A percentile compares a stretch with the other conserved stretches of the same genome.
These are phyloP conservation scores for Pampusana beccarii DNA, from an alignment of 2,113 vertebrate species.

Conservation along the genomic window DNA sequence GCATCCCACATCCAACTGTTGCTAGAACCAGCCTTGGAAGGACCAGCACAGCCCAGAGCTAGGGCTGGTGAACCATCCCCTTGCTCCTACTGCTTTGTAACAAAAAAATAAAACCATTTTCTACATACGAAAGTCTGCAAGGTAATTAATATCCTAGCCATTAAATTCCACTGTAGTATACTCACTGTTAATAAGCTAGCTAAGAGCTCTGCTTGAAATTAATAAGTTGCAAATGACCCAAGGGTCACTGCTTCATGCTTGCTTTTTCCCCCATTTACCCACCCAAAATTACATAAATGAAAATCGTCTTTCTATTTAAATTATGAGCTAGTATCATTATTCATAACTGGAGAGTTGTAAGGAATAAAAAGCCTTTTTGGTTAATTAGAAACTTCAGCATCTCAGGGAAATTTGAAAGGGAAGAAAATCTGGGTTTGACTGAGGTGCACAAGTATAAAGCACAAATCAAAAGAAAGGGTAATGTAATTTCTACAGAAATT, in stretches of 20 bases:
- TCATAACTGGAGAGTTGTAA: slow-evolving; percentile 67
- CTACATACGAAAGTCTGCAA: slow-evolving; percentile 2
- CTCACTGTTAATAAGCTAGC: slow-evolving; percentile 62
- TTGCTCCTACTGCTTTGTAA: neutral
- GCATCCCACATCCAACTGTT: neutral
- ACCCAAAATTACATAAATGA: slow-evolving; percentile 22
- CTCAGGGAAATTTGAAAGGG: neutral
- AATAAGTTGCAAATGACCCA: slow-evolving; percentile 78
- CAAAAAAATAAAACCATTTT: slow-evolving; percentile 15
- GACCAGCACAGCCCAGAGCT: neutral
- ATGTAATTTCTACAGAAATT: neutral
- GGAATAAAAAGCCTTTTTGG: slow-evolving; percentile 56
- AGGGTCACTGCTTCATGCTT: slow-evolving; percentile 54
- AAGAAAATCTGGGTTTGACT: neutral
- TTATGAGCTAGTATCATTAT: slow-evolving; percentile 68
- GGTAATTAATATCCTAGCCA: slow-evolving; percentile 68
- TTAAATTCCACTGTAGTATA: slow-evolving; percentile 53
- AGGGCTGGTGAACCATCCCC: fast-evolving
- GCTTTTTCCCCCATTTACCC: slow-evolving; percentile 41
- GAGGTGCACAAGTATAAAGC: neutral
- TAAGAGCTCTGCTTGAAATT: slow-evolving; percentile 73
- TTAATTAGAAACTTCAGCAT: slow-evolving; percentile 71
- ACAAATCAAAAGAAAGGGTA: neutral
- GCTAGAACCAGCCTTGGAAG: neutral
- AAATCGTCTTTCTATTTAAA: no score